These are phyloP conservation scores for Sternarchorhynchus goeldii DNA, from an alignment of 2,797 vertebrate species.

Conservation along the genomic window DNA sequence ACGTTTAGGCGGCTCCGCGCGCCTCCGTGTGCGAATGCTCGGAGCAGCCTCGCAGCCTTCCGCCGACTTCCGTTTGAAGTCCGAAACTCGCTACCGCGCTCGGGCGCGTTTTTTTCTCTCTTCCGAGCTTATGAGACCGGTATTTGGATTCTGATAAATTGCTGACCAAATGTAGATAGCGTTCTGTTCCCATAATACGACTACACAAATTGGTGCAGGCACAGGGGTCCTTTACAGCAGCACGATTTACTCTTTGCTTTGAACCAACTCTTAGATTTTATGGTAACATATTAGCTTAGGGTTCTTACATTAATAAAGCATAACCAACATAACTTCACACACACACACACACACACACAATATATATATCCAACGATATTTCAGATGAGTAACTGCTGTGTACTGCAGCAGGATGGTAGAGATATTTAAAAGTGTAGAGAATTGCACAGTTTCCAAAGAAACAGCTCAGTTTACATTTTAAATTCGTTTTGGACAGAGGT, in stretches of 20 bases:
- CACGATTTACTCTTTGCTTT: neutral
- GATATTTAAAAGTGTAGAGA: too few species aligned
- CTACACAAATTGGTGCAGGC: neutral
- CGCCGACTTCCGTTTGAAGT: neutral
- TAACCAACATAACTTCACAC: neutral
- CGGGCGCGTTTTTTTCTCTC: neutral
- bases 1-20: slow-evolving; percentile 31
- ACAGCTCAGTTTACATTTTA: too few species aligned
- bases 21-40: slow-evolving; percentile 14
- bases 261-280: neutral
- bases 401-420: too few species aligned
- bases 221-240: neutral
- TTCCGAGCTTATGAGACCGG: neutral
- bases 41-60: slow-evolving; percentile 6
- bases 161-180: slow-evolving; percentile 8
- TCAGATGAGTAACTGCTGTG: too few species aligned
- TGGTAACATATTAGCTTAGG: neutral
- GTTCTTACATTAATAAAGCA: neutral
- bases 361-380: too few species aligned
- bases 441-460: too few species aligned
- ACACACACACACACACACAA: neutral
- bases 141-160: slow-evolving; percentile 3
- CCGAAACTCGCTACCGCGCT: neutral
- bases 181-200: neutral
- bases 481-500: too few species aligned